phyloP scores from a whole-genome alignment of 2,888 invertebrate genomes.

The Ectemnius continuus region DNA sequence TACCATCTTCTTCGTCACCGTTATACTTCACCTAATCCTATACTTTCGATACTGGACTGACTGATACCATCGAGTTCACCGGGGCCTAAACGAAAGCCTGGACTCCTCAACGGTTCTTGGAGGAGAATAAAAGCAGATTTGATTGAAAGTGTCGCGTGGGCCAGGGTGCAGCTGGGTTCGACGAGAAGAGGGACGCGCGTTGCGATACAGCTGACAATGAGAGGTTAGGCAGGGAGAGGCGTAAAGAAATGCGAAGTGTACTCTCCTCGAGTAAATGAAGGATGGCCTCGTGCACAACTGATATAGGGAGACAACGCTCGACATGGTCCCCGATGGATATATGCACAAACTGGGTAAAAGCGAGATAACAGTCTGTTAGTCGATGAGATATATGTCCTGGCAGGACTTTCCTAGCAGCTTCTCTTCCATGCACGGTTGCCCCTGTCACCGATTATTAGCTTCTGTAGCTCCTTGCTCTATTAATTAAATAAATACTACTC shows the following conservation, averaged over 20 bases:
- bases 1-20: slow-evolving; percentile 10
- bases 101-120: no score
- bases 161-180: no score
- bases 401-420: slow-evolving; percentile 24
- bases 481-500: no score
- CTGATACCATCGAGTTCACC: not conserved
- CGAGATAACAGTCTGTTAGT: slow-evolving; percentile 40
- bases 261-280: slow-evolving; percentile 3
- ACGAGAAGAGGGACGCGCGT: no score
- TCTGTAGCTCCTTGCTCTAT: no score
- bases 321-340: slow-evolving; percentile 47
- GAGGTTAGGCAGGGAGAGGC: not conserved
- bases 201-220: no score
- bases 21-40: slow-evolving; percentile 47
- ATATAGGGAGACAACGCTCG: slow-evolving; percentile 41
- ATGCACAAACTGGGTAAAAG: slow-evolving; percentile 41
- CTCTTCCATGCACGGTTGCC: slow-evolving; percentile 23
- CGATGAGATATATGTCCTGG: slow-evolving; percentile 16
- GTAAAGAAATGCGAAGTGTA: slow-evolving; percentile 27
- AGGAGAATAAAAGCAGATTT: no score
- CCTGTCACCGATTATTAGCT: slow-evolving; percentile 6
- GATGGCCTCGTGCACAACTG: slow-evolving; percentile 14
- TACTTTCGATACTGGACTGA: slow-evolving; percentile 59
- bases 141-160: no score
- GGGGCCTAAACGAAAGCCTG: no score